phyloP scores from a whole-genome alignment of 2,797 vertebrate genomes.

The Garrulus glandarius region DNA sequence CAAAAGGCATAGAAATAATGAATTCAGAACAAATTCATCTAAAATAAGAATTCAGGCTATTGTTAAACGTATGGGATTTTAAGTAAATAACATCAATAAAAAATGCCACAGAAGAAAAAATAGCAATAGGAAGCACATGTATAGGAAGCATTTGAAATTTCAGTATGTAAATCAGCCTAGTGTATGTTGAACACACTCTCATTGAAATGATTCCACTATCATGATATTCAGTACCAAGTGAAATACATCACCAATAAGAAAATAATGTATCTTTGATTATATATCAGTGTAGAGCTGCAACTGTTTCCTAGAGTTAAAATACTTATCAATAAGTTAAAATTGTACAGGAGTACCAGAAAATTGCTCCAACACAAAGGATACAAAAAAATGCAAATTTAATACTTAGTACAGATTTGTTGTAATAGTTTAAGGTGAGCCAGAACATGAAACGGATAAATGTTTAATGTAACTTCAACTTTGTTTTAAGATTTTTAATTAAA shows the following conservation, averaged over 20 bases:
- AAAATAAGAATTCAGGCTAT: not conserved
- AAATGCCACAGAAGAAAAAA: not conserved
- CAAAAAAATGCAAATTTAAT: not conserved
- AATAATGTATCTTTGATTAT: not conserved
- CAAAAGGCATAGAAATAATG: not conserved
- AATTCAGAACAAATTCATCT: not conserved
- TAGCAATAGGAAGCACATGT: not conserved
- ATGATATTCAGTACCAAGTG: not conserved
- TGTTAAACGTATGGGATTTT: not conserved
- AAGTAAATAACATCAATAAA: not conserved
- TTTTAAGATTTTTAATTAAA: not conserved
- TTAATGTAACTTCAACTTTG: not conserved
- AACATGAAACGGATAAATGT: not conserved
- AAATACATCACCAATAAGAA: not conserved
- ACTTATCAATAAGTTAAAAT: not conserved
- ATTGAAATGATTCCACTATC: not conserved
- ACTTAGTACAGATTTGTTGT: not conserved
- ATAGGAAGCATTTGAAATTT: not conserved
- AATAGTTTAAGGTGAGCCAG: not conserved
- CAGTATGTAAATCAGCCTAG: not conserved
- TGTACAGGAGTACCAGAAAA: not conserved
- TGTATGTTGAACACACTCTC: not conserved
- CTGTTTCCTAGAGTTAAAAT: not conserved
- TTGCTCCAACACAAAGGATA: not conserved
- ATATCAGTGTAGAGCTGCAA: not conserved